Percentiles rank a stretch among this genome's conserved stretches.
These are phyloP conservation scores for Petrolisthes manimaculis DNA, from an alignment of 2,888 invertebrate genomes.

Conservation along the genomic window DNA sequence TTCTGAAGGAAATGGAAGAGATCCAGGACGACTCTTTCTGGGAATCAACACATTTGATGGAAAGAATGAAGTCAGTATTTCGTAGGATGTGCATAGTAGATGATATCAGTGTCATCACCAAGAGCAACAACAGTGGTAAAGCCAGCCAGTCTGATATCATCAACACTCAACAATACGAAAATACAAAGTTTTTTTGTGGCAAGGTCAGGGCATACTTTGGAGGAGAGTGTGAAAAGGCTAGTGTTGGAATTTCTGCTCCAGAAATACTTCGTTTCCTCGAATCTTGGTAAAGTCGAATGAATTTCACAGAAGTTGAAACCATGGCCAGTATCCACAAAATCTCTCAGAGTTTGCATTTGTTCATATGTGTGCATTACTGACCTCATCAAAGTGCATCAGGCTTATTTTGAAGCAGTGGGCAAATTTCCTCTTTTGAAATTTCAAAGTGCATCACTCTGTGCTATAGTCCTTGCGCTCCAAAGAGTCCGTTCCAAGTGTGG, in stretches of 20 bases:
- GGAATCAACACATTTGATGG: background rate
- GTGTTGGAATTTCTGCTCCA: background rate
- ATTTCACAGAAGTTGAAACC: no score
- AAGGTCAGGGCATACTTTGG: background rate
- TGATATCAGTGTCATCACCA: background rate
- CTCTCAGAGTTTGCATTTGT: no score
- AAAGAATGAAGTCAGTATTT: constrained; percentile 8
- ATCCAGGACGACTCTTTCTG: background rate
- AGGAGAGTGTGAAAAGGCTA: background rate
- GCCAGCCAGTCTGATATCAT: background rate
- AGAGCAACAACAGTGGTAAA: no score
- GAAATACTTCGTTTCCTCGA: background rate
- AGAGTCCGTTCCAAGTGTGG: no score
- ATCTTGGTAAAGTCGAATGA: background rate
- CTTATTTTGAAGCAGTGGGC: no score
- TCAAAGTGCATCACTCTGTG: no score
- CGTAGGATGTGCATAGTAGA: background rate
- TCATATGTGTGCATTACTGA: no score
- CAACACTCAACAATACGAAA: background rate
- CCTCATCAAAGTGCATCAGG: no score
- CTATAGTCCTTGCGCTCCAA: no score
- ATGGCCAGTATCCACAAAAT: no score
- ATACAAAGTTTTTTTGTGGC: background rate
- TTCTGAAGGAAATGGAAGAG: constrained; percentile 17
- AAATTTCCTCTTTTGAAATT: no score